A percentile compares a stretch with the other conserved stretches of the same genome.
These are phyloP conservation scores for Neostethus bicornis DNA, from an alignment of 2,797 vertebrate genomes.

Conservation along the genomic window DNA sequence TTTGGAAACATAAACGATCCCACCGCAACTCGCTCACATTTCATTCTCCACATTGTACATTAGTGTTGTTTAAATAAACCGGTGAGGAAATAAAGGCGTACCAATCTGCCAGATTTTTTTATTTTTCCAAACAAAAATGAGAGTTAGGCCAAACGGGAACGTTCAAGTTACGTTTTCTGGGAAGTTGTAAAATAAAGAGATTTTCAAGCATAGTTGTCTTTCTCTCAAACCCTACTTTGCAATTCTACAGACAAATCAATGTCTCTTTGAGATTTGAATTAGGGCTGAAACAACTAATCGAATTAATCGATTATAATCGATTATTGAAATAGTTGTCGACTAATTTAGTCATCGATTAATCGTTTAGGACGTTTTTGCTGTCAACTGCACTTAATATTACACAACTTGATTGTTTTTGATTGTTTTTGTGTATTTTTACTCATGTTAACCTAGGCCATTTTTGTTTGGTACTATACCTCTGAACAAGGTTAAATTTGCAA, in stretches of 20 bases:
- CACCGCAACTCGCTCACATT: constrained; percentile 12
- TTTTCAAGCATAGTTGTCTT: not conserved
- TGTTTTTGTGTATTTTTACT: too few species aligned
- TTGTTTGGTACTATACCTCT: too few species aligned
- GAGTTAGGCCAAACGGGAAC: constrained; percentile 3
- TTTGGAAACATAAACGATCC: constrained; percentile 24
- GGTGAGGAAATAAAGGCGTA: constrained; percentile 15
- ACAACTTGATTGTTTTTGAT: too few species aligned
- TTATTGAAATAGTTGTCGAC: too few species aligned
- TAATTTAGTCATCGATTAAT: too few species aligned
- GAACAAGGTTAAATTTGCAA: too few species aligned
- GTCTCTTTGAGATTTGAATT: too few species aligned
- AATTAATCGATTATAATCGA: too few species aligned
- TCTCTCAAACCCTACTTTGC: not conserved
- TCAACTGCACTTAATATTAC: too few species aligned
- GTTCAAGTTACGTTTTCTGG: constrained; percentile 25
- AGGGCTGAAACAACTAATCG: too few species aligned
- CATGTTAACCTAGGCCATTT: too few species aligned
- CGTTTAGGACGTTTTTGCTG: too few species aligned
- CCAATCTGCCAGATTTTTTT: not conserved
- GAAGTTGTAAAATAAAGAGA: not conserved
- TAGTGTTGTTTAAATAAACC: constrained; percentile 29
- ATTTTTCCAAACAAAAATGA: not conserved
- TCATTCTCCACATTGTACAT: constrained; percentile 7
- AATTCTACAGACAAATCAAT: not conserved